Evolutionary conservation across 2,797 vertebrate genomes (phyloP).

Genomic region (Sebastes vulpes): DNA sequence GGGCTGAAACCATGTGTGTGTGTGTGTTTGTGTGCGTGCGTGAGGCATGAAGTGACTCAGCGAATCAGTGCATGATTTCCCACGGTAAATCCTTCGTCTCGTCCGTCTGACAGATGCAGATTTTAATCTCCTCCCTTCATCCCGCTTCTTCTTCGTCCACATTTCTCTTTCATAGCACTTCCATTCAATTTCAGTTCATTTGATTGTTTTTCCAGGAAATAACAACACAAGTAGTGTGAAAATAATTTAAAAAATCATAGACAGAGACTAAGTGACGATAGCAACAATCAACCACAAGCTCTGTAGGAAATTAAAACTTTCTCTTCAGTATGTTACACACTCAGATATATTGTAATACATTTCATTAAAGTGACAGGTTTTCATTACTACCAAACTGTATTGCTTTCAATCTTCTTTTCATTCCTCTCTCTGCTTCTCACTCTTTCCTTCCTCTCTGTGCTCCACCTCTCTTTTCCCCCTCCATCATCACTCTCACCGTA

Average conservation of each 20-base stretch:
- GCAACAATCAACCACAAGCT: background rate
- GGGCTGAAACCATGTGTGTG: background rate
- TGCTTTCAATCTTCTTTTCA: background rate
- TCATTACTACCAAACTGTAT: background rate
- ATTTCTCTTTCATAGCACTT: conserved; percentile 9
- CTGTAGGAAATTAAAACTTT: background rate
- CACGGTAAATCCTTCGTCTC: conserved; percentile 35
- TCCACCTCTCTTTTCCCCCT: background rate
- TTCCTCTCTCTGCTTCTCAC: background rate
- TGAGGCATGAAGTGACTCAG: conserved; percentile 5
- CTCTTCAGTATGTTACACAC: background rate
- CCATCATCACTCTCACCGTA: background rate
- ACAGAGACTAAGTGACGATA: background rate
- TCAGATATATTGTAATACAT: background rate
- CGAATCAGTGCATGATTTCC: conserved; percentile 28
- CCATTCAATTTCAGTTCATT: conserved; percentile 5
- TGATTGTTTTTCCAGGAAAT: conserved; percentile 13
- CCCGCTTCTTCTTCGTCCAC: background rate
- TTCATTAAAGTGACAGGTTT: background rate
- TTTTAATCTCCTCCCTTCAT: conserved; percentile 42
- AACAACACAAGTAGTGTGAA: background rate
- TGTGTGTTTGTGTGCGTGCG: background rate
- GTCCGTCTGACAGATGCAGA: conserved; percentile 41
- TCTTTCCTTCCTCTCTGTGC: background rate
- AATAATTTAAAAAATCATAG: background rate